phyloP scores from a whole-genome alignment of 2,797 vertebrate genomes.

The Kryptolebias ocellatus region DNA sequence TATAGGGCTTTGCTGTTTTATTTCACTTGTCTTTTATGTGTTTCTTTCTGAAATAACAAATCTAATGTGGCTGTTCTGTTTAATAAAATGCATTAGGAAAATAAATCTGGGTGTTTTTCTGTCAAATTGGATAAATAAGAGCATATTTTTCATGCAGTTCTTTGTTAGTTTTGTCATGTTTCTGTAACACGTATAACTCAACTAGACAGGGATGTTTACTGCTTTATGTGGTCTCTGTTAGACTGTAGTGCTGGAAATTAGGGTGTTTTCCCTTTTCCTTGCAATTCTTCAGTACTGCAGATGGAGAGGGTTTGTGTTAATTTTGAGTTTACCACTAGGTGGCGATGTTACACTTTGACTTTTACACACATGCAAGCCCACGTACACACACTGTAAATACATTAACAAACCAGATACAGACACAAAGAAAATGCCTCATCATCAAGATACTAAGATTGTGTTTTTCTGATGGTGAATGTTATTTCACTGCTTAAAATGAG shows the following conservation, averaged over 20 bases:
- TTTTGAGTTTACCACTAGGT: slow-evolving; percentile 71
- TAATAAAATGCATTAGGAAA: slow-evolving; percentile 28
- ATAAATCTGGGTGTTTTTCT: slow-evolving; percentile 17
- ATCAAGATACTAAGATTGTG: slow-evolving; percentile 15
- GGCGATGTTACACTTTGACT: slow-evolving; percentile 61
- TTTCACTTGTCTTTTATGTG: slow-evolving; percentile 29
- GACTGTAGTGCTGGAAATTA: slow-evolving; percentile 4
- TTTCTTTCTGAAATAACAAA: slow-evolving; percentile 15
- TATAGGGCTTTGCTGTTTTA: slow-evolving; percentile 38
- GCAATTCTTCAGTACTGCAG: slow-evolving; percentile 45
- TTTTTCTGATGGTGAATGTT: slow-evolving; percentile 28
- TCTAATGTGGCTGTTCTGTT: slow-evolving; percentile 6
- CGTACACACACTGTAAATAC: slow-evolving; percentile 3
- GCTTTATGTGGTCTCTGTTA: not conserved
- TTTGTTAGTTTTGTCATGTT: slow-evolving; percentile 13
- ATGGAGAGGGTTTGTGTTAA: slow-evolving; percentile 17
- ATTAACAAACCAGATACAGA: slow-evolving; percentile 25
- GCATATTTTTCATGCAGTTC: slow-evolving; percentile 11
- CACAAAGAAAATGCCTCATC: slow-evolving; percentile 13
- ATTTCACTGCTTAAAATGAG: slow-evolving; percentile 28
- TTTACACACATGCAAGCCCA: slow-evolving; percentile 6
- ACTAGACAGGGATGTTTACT: not conserved
- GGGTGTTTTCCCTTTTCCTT: slow-evolving; percentile 14
- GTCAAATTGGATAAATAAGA: slow-evolving; percentile 18
- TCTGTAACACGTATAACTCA: not conserved